phyloP scores from a whole-genome alignment of 2,797 vertebrate genomes.

The Cyprinella venusta region DNA sequence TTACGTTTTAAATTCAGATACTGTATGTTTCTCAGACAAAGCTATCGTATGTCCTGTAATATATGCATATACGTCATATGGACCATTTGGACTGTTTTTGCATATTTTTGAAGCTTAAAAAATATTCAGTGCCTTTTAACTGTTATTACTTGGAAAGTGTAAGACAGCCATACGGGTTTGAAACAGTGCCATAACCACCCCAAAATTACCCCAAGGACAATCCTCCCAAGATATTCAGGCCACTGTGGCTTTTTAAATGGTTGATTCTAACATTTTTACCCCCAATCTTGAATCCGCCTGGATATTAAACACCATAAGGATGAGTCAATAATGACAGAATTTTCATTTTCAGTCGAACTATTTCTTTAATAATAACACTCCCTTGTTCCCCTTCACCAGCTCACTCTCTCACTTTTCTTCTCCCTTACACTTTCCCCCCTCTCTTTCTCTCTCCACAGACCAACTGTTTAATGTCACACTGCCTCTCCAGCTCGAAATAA shows the following conservation, averaged over 20 bases:
- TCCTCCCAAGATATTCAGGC: neutral
- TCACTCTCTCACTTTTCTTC: slow-evolving; percentile 3
- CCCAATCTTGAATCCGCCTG: neutral
- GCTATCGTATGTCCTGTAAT: neutral
- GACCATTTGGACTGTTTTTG: neutral
- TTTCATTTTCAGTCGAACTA: slow-evolving; percentile 1
- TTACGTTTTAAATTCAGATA: neutral
- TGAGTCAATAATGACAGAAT: neutral
- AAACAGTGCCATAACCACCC: neutral
- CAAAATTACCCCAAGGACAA: neutral
- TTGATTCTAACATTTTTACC: neutral
- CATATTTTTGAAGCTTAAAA: neutral
- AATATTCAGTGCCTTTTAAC: neutral
- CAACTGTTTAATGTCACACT: slow-evolving; percentile 61
- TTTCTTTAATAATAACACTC: slow-evolving; percentile 14
- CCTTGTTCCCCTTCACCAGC: slow-evolving; percentile 28
- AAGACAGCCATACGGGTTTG: slow-evolving; percentile 10
- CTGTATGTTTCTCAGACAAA: neutral
- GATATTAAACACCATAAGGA: neutral
- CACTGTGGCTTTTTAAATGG: neutral
- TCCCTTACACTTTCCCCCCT: neutral
- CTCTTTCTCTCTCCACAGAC: slow-evolving; percentile 45
- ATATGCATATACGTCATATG: neutral
- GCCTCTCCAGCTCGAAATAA: slow-evolving; percentile 50
- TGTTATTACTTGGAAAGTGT: neutral